Conservation (phyloP, 2,113 vertebrate species). For the Gymnarchus niloticus region DNA sequence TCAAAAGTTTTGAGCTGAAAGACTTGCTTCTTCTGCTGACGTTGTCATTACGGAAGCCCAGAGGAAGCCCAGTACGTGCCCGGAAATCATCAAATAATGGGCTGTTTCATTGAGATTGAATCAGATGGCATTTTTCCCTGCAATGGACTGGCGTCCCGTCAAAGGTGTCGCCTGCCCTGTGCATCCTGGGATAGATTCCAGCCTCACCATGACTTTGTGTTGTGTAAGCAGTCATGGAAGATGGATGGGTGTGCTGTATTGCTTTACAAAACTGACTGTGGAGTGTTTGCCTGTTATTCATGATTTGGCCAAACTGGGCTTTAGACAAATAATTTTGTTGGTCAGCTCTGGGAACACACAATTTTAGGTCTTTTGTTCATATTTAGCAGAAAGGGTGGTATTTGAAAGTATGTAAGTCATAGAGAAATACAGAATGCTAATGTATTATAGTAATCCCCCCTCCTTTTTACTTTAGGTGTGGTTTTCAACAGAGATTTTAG, state of each 20-base stretch:
- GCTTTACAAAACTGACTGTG: background rate
- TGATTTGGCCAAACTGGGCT: background rate
- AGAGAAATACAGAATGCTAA: background rate
- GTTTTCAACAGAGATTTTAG: slow-evolving; percentile 62
- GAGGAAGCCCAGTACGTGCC: no score
- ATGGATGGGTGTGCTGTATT: background rate
- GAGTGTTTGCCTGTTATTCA: background rate
- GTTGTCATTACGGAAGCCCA: no score
- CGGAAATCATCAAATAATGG: no score
- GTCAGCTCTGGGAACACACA: no score
- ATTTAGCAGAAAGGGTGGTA: no score
- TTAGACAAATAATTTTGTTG: background rate
- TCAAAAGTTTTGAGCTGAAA: background rate
- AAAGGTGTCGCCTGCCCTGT: background rate
- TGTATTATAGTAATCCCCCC: background rate
- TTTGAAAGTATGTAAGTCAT: no score
- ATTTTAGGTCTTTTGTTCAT: no score
- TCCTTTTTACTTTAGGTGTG: slow-evolving; percentile 48
- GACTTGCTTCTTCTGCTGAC: background rate
- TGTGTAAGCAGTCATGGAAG: background rate
- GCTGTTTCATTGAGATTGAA: background rate
- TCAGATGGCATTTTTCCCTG: background rate
- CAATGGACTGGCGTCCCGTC: background rate
- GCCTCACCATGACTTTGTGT: background rate
- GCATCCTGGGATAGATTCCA: background rate